Base-by-base conservation (phyloP, 2,797 vertebrate genomes). In the Enteromius argenteus region DNA sequence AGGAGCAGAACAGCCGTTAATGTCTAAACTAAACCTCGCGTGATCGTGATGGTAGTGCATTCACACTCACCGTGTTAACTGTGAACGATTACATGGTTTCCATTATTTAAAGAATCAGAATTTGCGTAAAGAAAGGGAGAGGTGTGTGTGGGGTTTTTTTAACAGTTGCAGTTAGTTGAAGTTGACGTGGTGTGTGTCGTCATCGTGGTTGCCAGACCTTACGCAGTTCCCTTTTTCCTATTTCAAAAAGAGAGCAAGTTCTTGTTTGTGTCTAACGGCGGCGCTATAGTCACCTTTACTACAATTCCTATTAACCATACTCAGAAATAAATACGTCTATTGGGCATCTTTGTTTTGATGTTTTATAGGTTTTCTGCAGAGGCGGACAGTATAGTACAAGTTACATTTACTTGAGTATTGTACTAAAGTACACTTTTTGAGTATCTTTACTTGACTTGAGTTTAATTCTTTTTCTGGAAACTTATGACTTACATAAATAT, bases 11-110 rank as follows among this genome's bases (percentile, higher is more conserved):
- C 14, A 80, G 15, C 1, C 5, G 53, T 49, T 74, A 8, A 62
- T 15, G 49, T 51, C 15, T 39, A 51, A 74, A 75, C 42, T 32
- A 51, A 1, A 68, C 15, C 37, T 35, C 35, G 17, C 72, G 62
- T 37, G 39, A 46, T 39, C n/a, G 8, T 23, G 21, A 14, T 77
- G 23, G 27, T 15, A 58, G 37, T 35, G 27, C n/a, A 58, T 46
- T 62, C 27, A 58, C 64, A 74, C 80, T 88, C 64, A 89, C 87
- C 84, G 76, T 64, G 35, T 39, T 81, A 23, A 19, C 11, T 35
- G 15, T 42, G 10, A 60, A 44, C 49, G 44, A 27, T 81, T 84
- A 89, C 86, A 89, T 87, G 5, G 32, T 80, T 82, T 39, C 2
- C 23, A 3, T 30, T 51, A 17, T 19, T 32, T 27, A 30, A 37